Percentiles rank a stretch among this genome's conserved stretches.
These are phyloP conservation scores for Lithobates sylvaticus DNA, from an alignment of 2,797 vertebrate species.

Conservation along the genomic window DNA sequence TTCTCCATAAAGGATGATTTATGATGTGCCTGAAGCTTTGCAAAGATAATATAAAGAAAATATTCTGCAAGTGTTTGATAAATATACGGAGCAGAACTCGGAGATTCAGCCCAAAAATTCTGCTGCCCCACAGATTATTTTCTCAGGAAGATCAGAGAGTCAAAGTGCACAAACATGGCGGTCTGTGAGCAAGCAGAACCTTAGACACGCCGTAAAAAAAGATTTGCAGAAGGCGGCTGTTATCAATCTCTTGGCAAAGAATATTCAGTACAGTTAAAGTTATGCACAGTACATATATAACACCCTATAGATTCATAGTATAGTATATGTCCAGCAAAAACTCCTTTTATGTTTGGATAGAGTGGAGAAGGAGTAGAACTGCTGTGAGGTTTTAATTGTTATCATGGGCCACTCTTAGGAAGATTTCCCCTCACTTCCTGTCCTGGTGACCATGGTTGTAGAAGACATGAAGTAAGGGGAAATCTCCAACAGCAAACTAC, in stretches of 20 bases:
- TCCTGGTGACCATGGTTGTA: too few species aligned
- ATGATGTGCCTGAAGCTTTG: conserved; percentile 38
- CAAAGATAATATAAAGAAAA: conserved; percentile 40
- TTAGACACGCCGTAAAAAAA: too few species aligned
- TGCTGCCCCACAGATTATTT: conserved; percentile 20
- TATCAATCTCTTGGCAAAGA: neutral
- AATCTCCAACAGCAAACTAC: too few species aligned
- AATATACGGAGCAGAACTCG: conserved; percentile 8
- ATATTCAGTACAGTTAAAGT: neutral
- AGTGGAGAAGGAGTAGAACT: too few species aligned
- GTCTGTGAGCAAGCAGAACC: neutral
- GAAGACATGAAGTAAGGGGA: too few species aligned
- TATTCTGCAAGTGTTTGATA: conserved; percentile 44
- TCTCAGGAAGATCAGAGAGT: conserved; percentile 22
- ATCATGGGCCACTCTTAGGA: too few species aligned
- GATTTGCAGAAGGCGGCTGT: neutral
- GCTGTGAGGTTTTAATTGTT: too few species aligned
- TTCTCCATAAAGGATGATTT: conserved; percentile 58
- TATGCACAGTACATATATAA: neutral
- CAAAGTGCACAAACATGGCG: neutral
- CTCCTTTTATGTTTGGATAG: too few species aligned
- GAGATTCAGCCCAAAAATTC: neutral
- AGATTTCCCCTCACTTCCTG: too few species aligned
- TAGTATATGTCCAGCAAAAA: too few species aligned
- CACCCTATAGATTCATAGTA: too few species aligned